These are phyloP conservation scores for Cariama cristata DNA, from an alignment of 2,113 vertebrate genomes.

Conservation along the genomic window DNA sequence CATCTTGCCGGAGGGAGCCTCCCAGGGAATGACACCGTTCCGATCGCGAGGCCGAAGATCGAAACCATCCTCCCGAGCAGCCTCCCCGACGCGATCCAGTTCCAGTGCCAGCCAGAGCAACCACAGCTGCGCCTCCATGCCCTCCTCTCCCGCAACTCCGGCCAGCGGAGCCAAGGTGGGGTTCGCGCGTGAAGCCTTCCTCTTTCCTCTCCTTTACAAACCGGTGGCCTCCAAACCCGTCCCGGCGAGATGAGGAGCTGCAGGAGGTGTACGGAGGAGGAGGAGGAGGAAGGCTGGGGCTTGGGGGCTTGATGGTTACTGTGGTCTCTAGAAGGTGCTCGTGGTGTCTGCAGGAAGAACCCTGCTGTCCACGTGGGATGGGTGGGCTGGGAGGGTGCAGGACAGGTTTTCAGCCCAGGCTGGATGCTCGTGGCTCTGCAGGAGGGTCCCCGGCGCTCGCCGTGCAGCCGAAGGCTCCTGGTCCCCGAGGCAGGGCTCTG, in stretches of 20 bases:
- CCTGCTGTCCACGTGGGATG: accelerated
- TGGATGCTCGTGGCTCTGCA: accelerated
- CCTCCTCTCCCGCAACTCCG: slow-evolving; percentile 91
- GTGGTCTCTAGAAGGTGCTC: not conserved
- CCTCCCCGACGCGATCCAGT: slow-evolving; percentile 93
- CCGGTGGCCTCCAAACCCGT: not conserved
- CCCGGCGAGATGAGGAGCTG: not conserved
- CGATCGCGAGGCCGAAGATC: slow-evolving; percentile 92
- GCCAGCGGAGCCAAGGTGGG: slow-evolving; percentile 91
- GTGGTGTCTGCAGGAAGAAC: not conserved
- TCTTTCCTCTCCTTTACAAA: not conserved
- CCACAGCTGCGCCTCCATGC: slow-evolving; percentile 91
- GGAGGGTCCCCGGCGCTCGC: not conserved
- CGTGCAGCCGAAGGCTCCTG: not conserved
- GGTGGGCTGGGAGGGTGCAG: not conserved
- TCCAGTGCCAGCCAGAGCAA: slow-evolving; percentile 98
- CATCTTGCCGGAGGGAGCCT: slow-evolving; percentile 93
- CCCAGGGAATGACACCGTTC: slow-evolving; percentile 94
- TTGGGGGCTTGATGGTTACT: accelerated
- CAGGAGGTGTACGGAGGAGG: not conserved
- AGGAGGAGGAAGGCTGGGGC: not conserved
- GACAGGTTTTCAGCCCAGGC: not conserved
- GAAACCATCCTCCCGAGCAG: slow-evolving; percentile 93
- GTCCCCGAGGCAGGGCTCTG: not conserved
- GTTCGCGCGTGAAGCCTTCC: accelerated